Evolutionary conservation across 2,113 vertebrate species (phyloP), one percentile per base, ranked within the genome.

Genomic region (Cephalopterus ornatus): DNA sequence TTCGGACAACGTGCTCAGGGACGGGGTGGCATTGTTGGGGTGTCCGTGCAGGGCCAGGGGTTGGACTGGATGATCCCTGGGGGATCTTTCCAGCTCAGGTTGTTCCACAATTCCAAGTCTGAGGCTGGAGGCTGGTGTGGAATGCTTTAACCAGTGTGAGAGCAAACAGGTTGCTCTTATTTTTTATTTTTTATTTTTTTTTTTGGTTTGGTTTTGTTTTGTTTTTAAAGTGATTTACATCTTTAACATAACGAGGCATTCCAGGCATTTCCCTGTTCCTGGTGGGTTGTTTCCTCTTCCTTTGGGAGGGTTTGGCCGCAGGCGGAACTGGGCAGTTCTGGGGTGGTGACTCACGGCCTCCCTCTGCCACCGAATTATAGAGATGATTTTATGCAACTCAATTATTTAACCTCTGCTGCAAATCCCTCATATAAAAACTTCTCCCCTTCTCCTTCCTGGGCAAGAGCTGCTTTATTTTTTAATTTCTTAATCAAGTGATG

Each of bases 101-200:
- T 12, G 17, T 42, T 18, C 32, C 14, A 0, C 5, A 5, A 15
- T 41, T 21, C 56, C 33, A 35, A 35, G 5, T 15, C 14, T 2
- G 0, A 20, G 15, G 5, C 22, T 17, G 14, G 0, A 20, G 15
- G 5, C 22, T 17, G 14, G 3, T 12, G 6, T n/a, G 47, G 46
- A 13, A n/a, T 12, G 5, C 4, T 23, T 44, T 8, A 15, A 5
- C 22, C 37, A 24, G 9, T 4, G 49, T 6, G 32, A 58, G 72
- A 32, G 3, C 72, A 5, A 6, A 7, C 72, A 22, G 26, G 9
- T 44, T 22, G 14, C 30, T 66, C 14, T 66, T 19, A 22, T 14
- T 42, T 65, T 11, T 22, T 4, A 20, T 16, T 42, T 22, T 42
- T 14, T 14, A 30, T 39, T 17, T 39, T 35, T 30, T 53, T n/a